These are phyloP conservation scores for Pentalonia nigronervosa DNA, from an alignment of 1,140 invertebrate genomes.

Conservation along the genomic window DNA sequence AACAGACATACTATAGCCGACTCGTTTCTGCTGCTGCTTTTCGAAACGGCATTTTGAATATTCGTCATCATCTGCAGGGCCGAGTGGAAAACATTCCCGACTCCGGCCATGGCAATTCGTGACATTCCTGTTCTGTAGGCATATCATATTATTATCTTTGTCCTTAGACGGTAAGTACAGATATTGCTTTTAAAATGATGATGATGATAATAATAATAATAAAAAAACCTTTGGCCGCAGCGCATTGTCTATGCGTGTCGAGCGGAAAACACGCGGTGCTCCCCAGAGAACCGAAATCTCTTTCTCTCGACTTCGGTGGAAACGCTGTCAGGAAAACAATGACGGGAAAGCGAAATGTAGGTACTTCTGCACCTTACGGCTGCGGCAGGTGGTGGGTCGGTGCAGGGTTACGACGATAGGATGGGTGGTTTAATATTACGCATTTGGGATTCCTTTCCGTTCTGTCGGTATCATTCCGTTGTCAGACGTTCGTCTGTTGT, in stretches of 20 bases:
- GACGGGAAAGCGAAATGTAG: neutral
- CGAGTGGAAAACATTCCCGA: neutral
- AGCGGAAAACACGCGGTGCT: slow-evolving; percentile 9
- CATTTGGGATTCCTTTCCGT: neutral
- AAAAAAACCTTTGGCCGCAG: neutral
- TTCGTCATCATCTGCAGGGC: neutral
- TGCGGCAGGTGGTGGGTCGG: neutral
- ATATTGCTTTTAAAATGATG: neutral
- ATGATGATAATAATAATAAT: slow-evolving; percentile 1
- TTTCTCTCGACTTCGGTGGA: neutral
- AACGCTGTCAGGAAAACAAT: neutral
- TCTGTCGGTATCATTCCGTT: neutral
- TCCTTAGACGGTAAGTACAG: neutral
- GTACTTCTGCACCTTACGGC: neutral
- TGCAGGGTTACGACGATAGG: neutral
- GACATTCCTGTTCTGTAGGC: neutral
- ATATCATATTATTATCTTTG: slow-evolving; percentile 8
- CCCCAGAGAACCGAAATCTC: neutral
- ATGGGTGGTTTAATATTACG: neutral
- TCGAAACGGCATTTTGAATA: slow-evolving; percentile 14
- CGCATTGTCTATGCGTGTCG: neutral
- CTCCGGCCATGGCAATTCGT: neutral
- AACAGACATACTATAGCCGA: neutral
- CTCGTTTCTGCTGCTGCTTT: neutral
- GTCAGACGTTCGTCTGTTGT: neutral